Conservation (phyloP, 2,888 invertebrate genomes). For the Callinectes sapidus region DNA sequence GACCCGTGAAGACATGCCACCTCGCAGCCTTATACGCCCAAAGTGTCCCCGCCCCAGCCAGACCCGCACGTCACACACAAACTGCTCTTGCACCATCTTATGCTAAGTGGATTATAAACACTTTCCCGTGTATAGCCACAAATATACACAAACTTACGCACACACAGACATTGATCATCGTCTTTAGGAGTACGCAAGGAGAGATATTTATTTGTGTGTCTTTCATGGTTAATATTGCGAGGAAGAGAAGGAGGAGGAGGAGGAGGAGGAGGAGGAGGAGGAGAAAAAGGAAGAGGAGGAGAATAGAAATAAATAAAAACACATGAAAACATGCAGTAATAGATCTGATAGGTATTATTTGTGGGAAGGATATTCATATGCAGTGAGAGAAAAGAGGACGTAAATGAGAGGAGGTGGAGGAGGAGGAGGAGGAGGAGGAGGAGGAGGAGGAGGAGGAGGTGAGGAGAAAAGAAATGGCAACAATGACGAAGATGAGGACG, state of each 20-base stretch:
- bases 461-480: neutral
- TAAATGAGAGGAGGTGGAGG: neutral
- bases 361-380: too few relatives aligned
- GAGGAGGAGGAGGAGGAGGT: neutral
- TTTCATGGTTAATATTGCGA: neutral
- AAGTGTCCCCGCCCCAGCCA: neutral
- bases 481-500: neutral
- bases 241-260: neutral
- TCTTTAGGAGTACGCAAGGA: neutral
- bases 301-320: too few relatives aligned
- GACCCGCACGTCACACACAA: neutral
- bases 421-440: neutral
- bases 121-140: constrained; percentile 2
- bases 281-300: neutral
- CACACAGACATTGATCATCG: neutral
- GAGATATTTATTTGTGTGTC: neutral
- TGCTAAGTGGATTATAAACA: neutral
- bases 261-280: neutral
- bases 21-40: neutral
- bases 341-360: too few relatives aligned
- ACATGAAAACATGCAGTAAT: neutral
- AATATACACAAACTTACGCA: neutral
- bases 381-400: neutral
- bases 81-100: neutral
- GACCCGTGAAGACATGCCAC: neutral